Conservation (phyloP, 2,113 vertebrate species). For the Rhombomys opimus region DNA sequence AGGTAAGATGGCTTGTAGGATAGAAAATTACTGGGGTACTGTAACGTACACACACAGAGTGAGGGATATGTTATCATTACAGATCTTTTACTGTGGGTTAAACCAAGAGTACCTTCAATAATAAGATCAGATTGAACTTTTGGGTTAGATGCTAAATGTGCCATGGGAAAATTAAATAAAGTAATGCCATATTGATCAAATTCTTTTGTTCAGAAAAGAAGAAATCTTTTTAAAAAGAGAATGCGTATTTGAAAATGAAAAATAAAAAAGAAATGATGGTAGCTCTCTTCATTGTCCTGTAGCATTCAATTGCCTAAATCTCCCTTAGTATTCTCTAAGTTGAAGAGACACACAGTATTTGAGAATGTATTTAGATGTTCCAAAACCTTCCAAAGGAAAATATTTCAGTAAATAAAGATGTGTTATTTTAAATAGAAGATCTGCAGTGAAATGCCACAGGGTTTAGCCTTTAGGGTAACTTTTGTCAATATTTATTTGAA, state of each 20-base stretch:
- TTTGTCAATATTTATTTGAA: slow-evolving; percentile 5
- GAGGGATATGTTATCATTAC: background rate
- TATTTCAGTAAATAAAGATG: background rate
- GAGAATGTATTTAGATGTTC: background rate
- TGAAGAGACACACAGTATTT: background rate
- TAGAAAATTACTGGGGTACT: background rate
- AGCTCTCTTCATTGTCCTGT: background rate
- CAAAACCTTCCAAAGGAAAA: background rate
- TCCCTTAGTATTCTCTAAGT: background rate
- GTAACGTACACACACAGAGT: background rate
- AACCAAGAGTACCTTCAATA: background rate
- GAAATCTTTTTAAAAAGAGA: background rate
- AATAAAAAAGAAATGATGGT: background rate
- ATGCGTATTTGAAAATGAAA: background rate
- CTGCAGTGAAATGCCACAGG: background rate
- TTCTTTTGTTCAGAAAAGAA: slow-evolving; percentile 5
- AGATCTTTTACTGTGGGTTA: background rate
- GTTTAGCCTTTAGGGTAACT: background rate
- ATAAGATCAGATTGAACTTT: background rate
- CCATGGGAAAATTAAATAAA: background rate
- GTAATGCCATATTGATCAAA: background rate
- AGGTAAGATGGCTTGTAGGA: background rate
- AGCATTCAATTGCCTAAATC: background rate
- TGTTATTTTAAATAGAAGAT: background rate
- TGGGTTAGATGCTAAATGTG: background rate